A percentile compares a stretch with the other conserved stretches of the same genome.
Conservation (phyloP, 2,888 invertebrate species). For the Zelleria hepariella region DNA sequence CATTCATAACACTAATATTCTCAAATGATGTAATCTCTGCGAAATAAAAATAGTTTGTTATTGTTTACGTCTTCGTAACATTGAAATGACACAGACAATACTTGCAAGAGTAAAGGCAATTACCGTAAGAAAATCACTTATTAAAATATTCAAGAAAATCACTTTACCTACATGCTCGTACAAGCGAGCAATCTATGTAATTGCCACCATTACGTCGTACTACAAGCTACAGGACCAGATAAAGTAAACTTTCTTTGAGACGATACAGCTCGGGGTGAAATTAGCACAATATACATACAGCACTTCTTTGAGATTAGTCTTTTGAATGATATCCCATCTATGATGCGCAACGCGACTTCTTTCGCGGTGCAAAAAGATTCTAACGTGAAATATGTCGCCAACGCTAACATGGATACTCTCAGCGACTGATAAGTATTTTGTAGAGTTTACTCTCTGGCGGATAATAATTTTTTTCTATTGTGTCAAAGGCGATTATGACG, state of each 20-base stretch:
- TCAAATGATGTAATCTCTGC: too few species aligned
- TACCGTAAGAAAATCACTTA: conserved; percentile 2
- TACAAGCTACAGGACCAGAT: conserved; percentile 4
- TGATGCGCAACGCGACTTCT: too few species aligned
- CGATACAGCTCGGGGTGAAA: neutral
- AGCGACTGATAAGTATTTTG: too few species aligned
- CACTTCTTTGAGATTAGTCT: neutral
- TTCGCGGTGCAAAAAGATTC: too few species aligned
- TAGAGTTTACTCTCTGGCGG: too few species aligned
- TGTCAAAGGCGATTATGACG: too few species aligned
- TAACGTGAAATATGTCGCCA: too few species aligned
- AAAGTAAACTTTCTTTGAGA: neutral
- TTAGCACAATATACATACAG: neutral
- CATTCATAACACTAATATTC: too few species aligned
- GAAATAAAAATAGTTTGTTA: neutral
- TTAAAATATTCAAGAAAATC: conserved; percentile 3
- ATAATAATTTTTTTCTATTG: too few species aligned
- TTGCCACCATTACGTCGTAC: conserved; percentile 4
- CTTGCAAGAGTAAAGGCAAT: neutral
- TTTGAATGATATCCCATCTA: too few species aligned
- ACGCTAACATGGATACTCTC: too few species aligned
- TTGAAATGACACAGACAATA: neutral
- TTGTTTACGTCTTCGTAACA: neutral
- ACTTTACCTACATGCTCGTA: conserved; percentile 1
- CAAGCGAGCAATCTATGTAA: conserved; percentile 6